A percentile compares a stretch with the other conserved stretches of the same genome.
phyloP scores from a whole-genome alignment of 2,888 invertebrate species.

The Notocelia uddmanniana region DNA sequence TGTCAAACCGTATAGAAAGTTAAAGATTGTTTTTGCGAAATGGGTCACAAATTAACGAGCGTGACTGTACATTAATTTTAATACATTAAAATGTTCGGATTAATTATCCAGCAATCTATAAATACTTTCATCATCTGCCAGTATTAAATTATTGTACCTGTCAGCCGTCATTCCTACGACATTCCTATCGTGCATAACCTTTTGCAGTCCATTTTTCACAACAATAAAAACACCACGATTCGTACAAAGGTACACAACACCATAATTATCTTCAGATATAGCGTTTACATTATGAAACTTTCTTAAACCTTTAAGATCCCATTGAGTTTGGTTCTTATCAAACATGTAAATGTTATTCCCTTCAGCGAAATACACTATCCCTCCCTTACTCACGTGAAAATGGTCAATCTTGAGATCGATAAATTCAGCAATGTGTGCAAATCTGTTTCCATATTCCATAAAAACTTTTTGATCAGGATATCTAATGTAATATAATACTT shows the following conservation, averaged over 20 bases:
- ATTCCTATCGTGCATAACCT: slow-evolving; percentile 61
- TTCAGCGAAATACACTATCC: slow-evolving; percentile 65
- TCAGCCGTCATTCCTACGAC: slow-evolving; percentile 69
- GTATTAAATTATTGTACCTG: slow-evolving; percentile 66
- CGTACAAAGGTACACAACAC: slow-evolving; percentile 64
- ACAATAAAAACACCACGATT: slow-evolving; percentile 62
- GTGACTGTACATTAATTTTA: too few relatives aligned
- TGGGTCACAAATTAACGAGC: too few relatives aligned
- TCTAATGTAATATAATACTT: slow-evolving; percentile 69
- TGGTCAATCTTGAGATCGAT: slow-evolving; percentile 66
- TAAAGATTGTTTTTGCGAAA: too few relatives aligned
- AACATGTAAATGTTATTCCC: slow-evolving; percentile 67
- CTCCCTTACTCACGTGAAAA: slow-evolving; percentile 59
- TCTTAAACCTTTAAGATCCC: slow-evolving; percentile 53
- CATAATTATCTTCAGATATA: slow-evolving; percentile 68
- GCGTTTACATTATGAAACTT: slow-evolving; percentile 66
- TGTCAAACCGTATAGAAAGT: too few relatives aligned
- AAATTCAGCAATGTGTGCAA: slow-evolving; percentile 67
- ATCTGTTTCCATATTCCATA: slow-evolving; percentile 66
- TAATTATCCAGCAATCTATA: slow-evolving; percentile 59
- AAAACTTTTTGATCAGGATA: slow-evolving; percentile 70
- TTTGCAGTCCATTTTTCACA: slow-evolving; percentile 54
- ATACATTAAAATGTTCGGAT: too few relatives aligned
- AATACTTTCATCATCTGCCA: slow-evolving; percentile 66
- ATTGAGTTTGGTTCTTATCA: slow-evolving; percentile 53